Evolutionary conservation across 2,797 vertebrate species (phyloP).

Genomic region (Acrossocheilus fasciatus): DNA sequence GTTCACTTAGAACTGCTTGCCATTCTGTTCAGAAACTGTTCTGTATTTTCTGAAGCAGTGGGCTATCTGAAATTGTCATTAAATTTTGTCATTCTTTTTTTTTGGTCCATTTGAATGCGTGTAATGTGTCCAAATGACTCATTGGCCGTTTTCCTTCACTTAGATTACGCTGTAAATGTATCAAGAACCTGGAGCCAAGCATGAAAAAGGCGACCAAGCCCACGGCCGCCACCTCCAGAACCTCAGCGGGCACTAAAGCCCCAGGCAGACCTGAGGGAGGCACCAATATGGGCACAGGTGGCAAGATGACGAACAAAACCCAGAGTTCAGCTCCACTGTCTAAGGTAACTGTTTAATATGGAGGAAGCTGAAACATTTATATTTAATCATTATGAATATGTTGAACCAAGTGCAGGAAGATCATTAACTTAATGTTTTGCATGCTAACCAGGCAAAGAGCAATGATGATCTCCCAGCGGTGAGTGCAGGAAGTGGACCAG

Average conservation of each 20-base stretch:
- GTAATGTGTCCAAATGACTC: background rate
- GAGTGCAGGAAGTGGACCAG: slow-evolving; percentile 72
- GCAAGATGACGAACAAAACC: slow-evolving; percentile 75
- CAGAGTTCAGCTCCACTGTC: slow-evolving; percentile 74
- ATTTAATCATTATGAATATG: background rate
- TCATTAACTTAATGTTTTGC: background rate
- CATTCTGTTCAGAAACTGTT: background rate
- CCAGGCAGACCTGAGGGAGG: slow-evolving; percentile 78
- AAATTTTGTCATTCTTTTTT: background rate
- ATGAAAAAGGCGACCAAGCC: slow-evolving; percentile 89
- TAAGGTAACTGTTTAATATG: slow-evolving; percentile 74
- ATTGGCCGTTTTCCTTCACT: background rate
- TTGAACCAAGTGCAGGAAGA: background rate
- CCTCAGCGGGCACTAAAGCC: slow-evolving; percentile 71
- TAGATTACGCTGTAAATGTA: slow-evolving; percentile 85
- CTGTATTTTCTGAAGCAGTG: background rate
- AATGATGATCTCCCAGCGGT: slow-evolving; percentile 85
- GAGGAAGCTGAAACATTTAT: background rate
- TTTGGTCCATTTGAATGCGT: background rate
- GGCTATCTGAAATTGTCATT: background rate
- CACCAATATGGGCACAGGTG: slow-evolving; percentile 65
- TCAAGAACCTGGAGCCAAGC: slow-evolving; percentile 82
- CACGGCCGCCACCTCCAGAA: slow-evolving; percentile 67
- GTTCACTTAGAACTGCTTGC: background rate
- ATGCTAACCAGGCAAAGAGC: slow-evolving; percentile 81